phyloP scores from a whole-genome alignment of 64 coral and sea anemone genomes.

The Montipora sp. region DNA sequence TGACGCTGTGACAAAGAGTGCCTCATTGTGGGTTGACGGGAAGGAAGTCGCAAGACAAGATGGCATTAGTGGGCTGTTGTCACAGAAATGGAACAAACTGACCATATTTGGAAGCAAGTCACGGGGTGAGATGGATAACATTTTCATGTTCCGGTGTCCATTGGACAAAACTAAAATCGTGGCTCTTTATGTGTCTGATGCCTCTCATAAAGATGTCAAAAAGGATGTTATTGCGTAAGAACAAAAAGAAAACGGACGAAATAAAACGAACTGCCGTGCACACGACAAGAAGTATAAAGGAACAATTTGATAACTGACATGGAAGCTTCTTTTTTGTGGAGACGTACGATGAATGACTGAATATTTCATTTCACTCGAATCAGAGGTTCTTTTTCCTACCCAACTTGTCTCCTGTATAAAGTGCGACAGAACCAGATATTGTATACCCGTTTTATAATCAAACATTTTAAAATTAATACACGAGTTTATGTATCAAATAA shows the following conservation, averaged over 20 bases:
- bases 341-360: too few relatives aligned
- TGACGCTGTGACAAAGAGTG: constrained; percentile 24
- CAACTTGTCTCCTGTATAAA: too few relatives aligned
- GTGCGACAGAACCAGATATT: too few relatives aligned
- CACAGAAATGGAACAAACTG: constrained; percentile 83
- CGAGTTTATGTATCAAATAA: too few relatives aligned
- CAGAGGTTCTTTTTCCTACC: too few relatives aligned
- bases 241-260: background rate
- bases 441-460: too few relatives aligned
- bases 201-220: constrained; percentile 83
- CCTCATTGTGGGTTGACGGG: constrained; percentile 88
- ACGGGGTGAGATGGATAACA: constrained; percentile 74
- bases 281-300: background rate
- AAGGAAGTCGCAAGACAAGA: constrained; percentile 55
- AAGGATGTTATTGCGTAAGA: constrained; percentile 50
- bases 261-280: background rate
- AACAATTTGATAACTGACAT: background rate
- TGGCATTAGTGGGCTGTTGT: constrained; percentile 53
- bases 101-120: constrained; percentile 80
- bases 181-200: constrained; percentile 80
- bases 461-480: too few relatives aligned
- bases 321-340: too few relatives aligned
- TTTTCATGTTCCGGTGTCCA: constrained; percentile 85
- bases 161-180: constrained; percentile 94
- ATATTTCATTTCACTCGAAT: too few relatives aligned